These are phyloP conservation scores for Temnothorax longispinosus DNA, from an alignment of 1,140 invertebrate species.

Conservation along the genomic window DNA sequence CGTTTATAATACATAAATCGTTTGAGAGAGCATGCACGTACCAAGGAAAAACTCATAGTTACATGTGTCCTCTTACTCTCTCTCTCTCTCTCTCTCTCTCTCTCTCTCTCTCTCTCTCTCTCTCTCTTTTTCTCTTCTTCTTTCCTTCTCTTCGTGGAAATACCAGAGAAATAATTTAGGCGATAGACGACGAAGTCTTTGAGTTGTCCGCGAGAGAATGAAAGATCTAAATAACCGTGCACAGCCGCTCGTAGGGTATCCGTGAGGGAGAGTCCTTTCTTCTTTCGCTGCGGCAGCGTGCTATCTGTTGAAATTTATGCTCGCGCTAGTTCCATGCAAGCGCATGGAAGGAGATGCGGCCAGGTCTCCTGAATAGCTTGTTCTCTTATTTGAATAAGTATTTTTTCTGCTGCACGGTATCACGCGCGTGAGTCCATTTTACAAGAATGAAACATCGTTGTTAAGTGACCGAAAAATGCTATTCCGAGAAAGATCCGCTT, in stretches of 20 bases:
- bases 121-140: background rate
- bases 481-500: background rate
- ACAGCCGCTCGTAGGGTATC: slow-evolving; percentile 16
- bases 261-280: slow-evolving; percentile 24
- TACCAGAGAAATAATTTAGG: slow-evolving; percentile 44
- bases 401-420: slow-evolving; percentile 21
- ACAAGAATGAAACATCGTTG: slow-evolving; percentile 1
- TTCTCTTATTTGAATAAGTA: slow-evolving; percentile 50
- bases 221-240: slow-evolving; percentile 55
- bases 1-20: background rate
- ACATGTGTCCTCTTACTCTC: background rate
- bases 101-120: background rate
- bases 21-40: background rate
- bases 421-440: background rate
- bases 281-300: slow-evolving; percentile 27
- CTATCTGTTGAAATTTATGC: slow-evolving; percentile 58
- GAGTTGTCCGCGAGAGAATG: slow-evolving; percentile 49
- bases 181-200: slow-evolving; percentile 54
- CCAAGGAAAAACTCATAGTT: slow-evolving; percentile 2
- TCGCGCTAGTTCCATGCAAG: slow-evolving; percentile 14
- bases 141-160: background rate
- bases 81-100: background rate
- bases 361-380: slow-evolving; percentile 1
- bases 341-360: background rate
- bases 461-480: slow-evolving; percentile 21